A percentile compares a stretch with the other conserved stretches of the same genome.
phyloP scores from a whole-genome alignment of 1,140 invertebrate species.

The Pseudomyrmex concolor region DNA sequence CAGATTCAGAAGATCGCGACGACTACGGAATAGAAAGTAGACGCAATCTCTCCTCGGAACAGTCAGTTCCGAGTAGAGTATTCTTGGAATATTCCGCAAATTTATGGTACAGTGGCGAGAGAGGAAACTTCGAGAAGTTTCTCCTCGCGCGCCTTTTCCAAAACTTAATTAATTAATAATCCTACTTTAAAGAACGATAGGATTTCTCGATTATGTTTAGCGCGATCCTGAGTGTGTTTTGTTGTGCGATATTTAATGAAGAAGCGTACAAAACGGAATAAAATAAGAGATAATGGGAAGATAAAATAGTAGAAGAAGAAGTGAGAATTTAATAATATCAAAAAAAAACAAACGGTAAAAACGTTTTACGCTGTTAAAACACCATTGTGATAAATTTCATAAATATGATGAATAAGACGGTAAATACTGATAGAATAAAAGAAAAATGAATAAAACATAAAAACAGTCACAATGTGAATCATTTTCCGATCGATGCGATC shows the following conservation, averaged over 20 bases:
- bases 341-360: not conserved
- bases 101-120: constrained; percentile 42
- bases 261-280: constrained; percentile 13
- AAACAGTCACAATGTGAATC: not conserved
- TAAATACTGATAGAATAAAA: not conserved
- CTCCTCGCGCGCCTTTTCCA: not conserved
- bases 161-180: constrained; percentile 59
- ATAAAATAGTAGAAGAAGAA: not conserved
- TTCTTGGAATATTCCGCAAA: constrained; percentile 59
- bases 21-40: constrained; percentile 67
- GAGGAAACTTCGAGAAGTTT: constrained; percentile 56
- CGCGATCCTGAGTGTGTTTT: constrained; percentile 9
- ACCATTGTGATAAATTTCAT: not conserved
- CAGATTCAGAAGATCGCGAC: constrained; percentile 55
- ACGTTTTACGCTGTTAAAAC: not conserved
- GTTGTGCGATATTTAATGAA: constrained; percentile 47
- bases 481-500: constrained; percentile 15
- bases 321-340: constrained; percentile 25
- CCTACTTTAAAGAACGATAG: constrained; percentile 41
- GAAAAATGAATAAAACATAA: constrained; percentile 19
- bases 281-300: constrained; percentile 1
- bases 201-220: constrained; percentile 37
- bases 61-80: constrained; percentile 35
- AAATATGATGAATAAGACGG: not conserved
- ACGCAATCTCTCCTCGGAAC: constrained; percentile 54